Conservation (phyloP, 2,113 vertebrate genomes). For the Zonotrichia leucophrys region DNA sequence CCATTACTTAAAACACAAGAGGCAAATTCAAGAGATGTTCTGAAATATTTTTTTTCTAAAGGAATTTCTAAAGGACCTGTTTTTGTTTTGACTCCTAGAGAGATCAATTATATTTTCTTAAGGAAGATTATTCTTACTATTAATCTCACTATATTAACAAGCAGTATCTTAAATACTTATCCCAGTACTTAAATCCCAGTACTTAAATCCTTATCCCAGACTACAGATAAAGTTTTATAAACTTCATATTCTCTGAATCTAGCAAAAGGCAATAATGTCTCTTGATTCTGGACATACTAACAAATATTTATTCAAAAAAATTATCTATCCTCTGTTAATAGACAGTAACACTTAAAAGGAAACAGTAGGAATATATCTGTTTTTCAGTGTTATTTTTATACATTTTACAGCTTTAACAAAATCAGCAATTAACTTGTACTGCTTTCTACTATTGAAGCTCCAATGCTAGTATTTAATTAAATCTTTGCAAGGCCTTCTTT, state of each 20-base stretch:
- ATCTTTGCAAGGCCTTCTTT: not conserved
- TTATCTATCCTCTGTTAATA: not conserved
- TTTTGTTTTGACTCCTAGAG: not conserved
- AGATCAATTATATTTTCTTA: not conserved
- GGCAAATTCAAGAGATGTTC: not conserved
- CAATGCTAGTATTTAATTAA: not conserved
- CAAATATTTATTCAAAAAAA: not conserved
- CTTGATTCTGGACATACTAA: not conserved
- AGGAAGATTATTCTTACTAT: not conserved
- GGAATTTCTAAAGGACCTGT: not conserved
- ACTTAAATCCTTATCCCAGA: not conserved
- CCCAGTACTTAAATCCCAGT: too few species aligned
- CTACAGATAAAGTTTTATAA: not conserved
- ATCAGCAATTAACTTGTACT: not conserved
- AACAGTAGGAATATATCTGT: not conserved
- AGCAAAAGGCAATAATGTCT: not conserved
- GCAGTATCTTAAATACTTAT: not conserved
- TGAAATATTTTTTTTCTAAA: not conserved
- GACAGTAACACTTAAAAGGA: not conserved
- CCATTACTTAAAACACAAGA: not conserved
- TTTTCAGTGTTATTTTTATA: not conserved
- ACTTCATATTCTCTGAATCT: not conserved
- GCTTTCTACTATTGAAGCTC: not conserved
- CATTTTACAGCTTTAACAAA: not conserved
- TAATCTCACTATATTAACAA: not conserved